Conservation (phyloP, 2,113 vertebrate genomes). For the Amblyopsis rosae region DNA sequence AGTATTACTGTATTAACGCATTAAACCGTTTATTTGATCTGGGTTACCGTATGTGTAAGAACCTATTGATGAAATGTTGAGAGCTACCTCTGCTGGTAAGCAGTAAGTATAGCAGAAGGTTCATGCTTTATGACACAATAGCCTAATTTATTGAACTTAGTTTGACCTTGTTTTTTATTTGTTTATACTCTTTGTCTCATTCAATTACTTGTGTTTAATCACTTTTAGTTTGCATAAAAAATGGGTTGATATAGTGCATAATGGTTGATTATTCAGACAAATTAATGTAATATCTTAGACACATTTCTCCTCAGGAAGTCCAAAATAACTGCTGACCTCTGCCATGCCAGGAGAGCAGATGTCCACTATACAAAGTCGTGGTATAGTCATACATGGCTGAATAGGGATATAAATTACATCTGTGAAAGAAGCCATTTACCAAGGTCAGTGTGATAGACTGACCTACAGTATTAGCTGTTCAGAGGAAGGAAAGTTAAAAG, state of each 20-base stretch:
- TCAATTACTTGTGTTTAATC: too few species aligned
- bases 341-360: slow-evolving; percentile 2
- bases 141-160: too few species aligned
- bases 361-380: slow-evolving; percentile 34
- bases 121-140: neutral
- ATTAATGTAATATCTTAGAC: neutral
- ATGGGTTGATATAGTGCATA: too few species aligned
- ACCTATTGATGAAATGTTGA: slow-evolving; percentile 14
- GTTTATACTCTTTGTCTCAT: too few species aligned
- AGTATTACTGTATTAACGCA: neutral
- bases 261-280: neutral
- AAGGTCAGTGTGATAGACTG: slow-evolving; percentile 22
- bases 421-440: slow-evolving; percentile 20
- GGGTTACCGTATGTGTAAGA: neutral
- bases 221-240: too few species aligned
- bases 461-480: slow-evolving; percentile 19
- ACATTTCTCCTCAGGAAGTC: neutral
- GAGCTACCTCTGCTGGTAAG: slow-evolving; percentile 52
- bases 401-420: slow-evolving; percentile 20
- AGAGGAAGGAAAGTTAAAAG: neutral
- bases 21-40: neutral
- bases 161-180: too few species aligned
- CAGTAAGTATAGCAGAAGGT: neutral
- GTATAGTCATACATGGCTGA: slow-evolving; percentile 22
- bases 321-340: slow-evolving; percentile 7